Evolutionary conservation across 2,888 invertebrate species (phyloP).

Genomic region (Tortricodes alternella): DNA sequence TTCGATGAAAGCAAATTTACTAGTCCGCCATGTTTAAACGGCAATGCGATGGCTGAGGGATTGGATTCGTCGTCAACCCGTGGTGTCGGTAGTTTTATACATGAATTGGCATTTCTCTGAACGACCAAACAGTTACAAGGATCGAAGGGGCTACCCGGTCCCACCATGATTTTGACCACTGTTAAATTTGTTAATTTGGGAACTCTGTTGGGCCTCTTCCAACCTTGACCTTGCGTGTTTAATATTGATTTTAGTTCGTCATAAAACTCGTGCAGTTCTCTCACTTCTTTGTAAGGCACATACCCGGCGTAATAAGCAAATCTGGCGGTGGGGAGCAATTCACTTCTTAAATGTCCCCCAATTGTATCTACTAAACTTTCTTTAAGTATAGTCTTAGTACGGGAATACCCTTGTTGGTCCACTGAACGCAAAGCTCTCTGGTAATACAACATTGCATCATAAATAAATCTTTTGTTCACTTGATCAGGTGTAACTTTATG

Average conservation of each 20-base stretch:
- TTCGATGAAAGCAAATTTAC: conserved; percentile 55
- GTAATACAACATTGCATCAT: conserved; percentile 55
- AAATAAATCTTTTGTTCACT: conserved; percentile 56
- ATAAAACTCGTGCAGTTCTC: conserved; percentile 58
- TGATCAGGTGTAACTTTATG: conserved; percentile 51
- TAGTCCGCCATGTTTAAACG: conserved; percentile 61
- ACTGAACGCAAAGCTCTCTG: conserved; percentile 48
- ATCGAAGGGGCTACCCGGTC: conserved; percentile 52
- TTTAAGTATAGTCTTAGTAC: conserved; percentile 48
- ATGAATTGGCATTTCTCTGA: conserved; percentile 61
- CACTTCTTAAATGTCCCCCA: conserved; percentile 64
- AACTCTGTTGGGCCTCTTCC: conserved; percentile 53
- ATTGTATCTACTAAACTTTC: conserved; percentile 64
- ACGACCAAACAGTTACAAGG: conserved; percentile 59
- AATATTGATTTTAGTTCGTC: conserved; percentile 54
- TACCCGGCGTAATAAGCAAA: conserved; percentile 74
- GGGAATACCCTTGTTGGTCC: conserved; percentile 42
- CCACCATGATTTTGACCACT: conserved; percentile 64
- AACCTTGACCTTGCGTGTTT: conserved; percentile 70
- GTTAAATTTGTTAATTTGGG: conserved; percentile 63
- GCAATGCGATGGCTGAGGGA: conserved; percentile 63
- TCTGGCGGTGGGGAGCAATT: conserved; percentile 64
- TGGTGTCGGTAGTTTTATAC: conserved; percentile 66
- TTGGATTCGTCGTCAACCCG: conserved; percentile 54
- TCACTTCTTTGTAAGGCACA: conserved; percentile 58